Conservation (phyloP, 2,888 invertebrate species). For the Phorcus lineatus region DNA sequence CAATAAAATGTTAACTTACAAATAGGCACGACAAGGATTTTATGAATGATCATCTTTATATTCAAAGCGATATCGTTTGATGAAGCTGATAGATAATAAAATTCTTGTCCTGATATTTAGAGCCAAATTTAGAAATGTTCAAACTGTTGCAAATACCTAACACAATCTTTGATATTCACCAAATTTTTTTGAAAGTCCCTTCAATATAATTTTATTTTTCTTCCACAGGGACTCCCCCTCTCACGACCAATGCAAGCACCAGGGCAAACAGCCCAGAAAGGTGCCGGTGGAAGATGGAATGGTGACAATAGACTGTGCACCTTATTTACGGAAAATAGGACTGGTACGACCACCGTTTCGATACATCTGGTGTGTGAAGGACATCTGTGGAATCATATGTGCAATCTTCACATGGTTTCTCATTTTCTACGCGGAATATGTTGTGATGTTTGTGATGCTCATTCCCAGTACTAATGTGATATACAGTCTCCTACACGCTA, state of each 20-base stretch:
- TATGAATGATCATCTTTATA: too few relatives aligned
- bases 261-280: slow-evolving; percentile 19
- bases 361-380: slow-evolving; percentile 83
- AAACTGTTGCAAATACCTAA: too few relatives aligned
- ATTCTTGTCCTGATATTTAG: too few relatives aligned
- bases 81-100: too few relatives aligned
- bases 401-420: slow-evolving; percentile 87
- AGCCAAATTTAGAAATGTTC: too few relatives aligned
- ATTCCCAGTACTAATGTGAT: slow-evolving; percentile 85
- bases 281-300: slow-evolving; percentile 65
- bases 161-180: too few relatives aligned
- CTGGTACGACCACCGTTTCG: slow-evolving; percentile 48
- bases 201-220: neutral
- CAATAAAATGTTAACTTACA: too few relatives aligned
- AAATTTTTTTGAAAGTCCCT: too few relatives aligned
- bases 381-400: slow-evolving; percentile 91
- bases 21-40: too few relatives aligned
- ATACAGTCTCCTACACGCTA: slow-evolving; percentile 80
- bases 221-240: neutral
- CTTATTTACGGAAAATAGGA: slow-evolving; percentile 62
- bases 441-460: slow-evolving; percentile 87
- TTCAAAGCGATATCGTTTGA: too few relatives aligned
- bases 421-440: slow-evolving; percentile 91
- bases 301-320: slow-evolving; percentile 65
- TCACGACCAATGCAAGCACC: neutral